phyloP scores from a whole-genome alignment of 2,113 vertebrate genomes.

The Varanus salvator region DNA sequence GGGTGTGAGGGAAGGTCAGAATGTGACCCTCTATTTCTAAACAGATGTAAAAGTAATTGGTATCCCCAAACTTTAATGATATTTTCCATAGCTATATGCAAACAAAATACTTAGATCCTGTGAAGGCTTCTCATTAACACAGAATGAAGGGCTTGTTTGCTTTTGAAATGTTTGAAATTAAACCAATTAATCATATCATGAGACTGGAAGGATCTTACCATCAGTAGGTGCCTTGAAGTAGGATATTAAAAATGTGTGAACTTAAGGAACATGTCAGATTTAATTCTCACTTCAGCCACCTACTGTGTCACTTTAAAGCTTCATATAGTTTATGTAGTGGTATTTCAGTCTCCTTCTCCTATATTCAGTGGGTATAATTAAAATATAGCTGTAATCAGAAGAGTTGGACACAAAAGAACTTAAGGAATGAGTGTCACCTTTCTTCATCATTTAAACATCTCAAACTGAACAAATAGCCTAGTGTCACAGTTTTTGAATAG shows the following conservation, averaged over 20 bases:
- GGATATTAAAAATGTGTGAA: constrained; percentile 58
- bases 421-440: not conserved
- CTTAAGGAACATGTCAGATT: constrained; percentile 51
- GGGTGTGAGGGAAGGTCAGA: constrained; percentile 29
- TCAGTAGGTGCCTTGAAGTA: constrained; percentile 58
- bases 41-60: constrained; percentile 42
- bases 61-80: not conserved
- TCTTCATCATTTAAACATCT: constrained; percentile 15
- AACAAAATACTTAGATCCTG: constrained; percentile 52
- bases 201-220: constrained; percentile 53
- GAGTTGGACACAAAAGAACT: constrained; percentile 7
- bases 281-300: constrained; percentile 70
- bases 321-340: constrained; percentile 34
- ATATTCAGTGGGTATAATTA: constrained; percentile 39
- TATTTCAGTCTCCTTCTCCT: constrained; percentile 40
- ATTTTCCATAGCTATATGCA: constrained; percentile 44
- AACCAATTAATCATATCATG: constrained; percentile 62
- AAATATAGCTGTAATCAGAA: constrained; percentile 26
- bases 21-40: constrained; percentile 15
- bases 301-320: constrained; percentile 58
- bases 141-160: constrained; percentile 41
- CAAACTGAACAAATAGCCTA: not conserved
- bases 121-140: constrained; percentile 37
- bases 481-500: not conserved
- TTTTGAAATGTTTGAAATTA: constrained; percentile 68